These are phyloP conservation scores for Crepidodera aurea DNA, from an alignment of 2,888 invertebrate genomes.

Conservation along the genomic window DNA sequence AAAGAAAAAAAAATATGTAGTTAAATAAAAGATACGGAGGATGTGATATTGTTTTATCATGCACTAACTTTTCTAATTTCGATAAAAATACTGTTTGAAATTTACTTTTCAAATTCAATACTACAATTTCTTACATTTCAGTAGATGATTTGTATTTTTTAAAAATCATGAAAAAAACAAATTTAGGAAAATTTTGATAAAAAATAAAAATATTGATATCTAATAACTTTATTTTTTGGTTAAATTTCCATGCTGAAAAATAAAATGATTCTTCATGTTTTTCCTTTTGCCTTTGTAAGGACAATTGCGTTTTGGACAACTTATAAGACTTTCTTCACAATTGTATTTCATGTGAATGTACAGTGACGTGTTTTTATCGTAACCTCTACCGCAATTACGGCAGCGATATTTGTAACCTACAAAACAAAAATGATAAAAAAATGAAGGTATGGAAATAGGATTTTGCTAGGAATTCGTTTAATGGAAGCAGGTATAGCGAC, in stretches of 20 bases:
- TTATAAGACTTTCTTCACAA: constrained; percentile 66
- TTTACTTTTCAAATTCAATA: too few species aligned
- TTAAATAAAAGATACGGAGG: neutral
- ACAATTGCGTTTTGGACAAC: constrained; percentile 62
- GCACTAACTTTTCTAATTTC: neutral
- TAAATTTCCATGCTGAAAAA: neutral
- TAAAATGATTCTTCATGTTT: constrained; percentile 9
- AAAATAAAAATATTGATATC: too few species aligned
- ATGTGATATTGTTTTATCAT: neutral
- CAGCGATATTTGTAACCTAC: constrained; percentile 6
- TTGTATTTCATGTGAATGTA: constrained; percentile 38
- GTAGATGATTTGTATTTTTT: too few species aligned
- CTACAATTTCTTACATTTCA: too few species aligned
- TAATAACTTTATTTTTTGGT: neutral
- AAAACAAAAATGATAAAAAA: too few species aligned
- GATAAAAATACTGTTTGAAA: too few species aligned
- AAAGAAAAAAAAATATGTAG: neutral
- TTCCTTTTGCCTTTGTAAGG: constrained; percentile 25
- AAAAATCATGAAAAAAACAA: too few species aligned
- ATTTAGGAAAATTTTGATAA: too few species aligned
- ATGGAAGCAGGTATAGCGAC: too few species aligned
- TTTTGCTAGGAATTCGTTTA: neutral
- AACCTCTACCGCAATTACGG: constrained; percentile 40
- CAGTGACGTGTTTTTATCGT: constrained; percentile 40
- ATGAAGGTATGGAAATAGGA: neutral